These are phyloP conservation scores for Nasonia vitripennis DNA, from an alignment of 1,140 invertebrate genomes.

Conservation along the genomic window DNA sequence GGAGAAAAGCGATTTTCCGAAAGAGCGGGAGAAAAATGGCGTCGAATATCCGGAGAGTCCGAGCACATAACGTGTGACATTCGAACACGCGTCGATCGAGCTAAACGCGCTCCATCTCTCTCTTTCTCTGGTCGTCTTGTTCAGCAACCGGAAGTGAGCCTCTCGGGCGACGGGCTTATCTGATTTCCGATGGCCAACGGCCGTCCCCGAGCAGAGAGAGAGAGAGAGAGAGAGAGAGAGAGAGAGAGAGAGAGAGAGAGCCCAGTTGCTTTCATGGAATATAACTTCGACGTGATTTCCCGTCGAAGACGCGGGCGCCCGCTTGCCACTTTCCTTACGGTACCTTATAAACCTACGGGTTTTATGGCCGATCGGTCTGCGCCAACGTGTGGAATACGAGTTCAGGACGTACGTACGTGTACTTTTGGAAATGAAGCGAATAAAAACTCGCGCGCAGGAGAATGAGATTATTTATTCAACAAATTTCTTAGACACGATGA, in stretches of 20 bases:
- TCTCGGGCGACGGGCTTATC: conserved; percentile 44
- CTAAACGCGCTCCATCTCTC: not conserved
- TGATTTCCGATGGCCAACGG: conserved; percentile 52
- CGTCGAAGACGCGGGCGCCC: conserved; percentile 3
- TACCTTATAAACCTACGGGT: conserved; percentile 36
- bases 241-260: not conserved
- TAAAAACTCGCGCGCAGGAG: not conserved
- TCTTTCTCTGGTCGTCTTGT: not conserved
- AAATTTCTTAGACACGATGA: no score
- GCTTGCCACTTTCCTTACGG: conserved; percentile 22
- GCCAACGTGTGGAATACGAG: not conserved
- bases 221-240: not conserved
- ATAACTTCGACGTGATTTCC: conserved; percentile 52
- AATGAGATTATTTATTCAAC: no score
- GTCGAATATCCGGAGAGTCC: conserved; percentile 25
- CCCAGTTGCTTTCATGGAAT: conserved; percentile 45
- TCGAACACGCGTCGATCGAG: conserved; percentile 33
- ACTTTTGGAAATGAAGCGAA: not conserved
- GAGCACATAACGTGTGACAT: not conserved
- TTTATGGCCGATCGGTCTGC: conserved; percentile 35
- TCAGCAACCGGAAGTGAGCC: conserved; percentile 32
- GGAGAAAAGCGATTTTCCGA: not conserved
- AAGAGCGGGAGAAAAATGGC: not conserved
- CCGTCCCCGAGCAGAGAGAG: not conserved
- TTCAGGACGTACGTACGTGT: not conserved